A percentile compares a stretch with the other conserved stretches of the same genome.
Conservation (phyloP, 2,888 invertebrate genomes). For the Lepidocyrtoides sp. region DNA sequence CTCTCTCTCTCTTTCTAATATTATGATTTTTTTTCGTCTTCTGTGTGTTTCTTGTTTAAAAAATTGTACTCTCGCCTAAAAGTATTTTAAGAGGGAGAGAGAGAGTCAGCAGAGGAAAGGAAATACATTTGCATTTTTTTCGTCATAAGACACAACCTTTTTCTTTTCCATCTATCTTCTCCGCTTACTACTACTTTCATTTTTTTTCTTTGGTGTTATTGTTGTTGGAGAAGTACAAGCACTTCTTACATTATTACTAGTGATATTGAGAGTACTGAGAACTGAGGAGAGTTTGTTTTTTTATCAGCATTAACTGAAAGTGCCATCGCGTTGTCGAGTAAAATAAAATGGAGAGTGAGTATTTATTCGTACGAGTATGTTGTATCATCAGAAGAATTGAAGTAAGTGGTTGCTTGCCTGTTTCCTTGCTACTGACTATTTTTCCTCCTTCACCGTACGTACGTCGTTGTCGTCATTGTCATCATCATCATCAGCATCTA, state of each 20-base stretch:
- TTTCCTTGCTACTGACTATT: no score
- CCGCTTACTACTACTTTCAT: not conserved
- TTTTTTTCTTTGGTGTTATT: not conserved
- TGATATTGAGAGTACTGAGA: no score
- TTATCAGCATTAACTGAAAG: not conserved
- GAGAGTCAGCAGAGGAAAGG: constrained; percentile 5
- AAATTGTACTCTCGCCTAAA: constrained; percentile 1
- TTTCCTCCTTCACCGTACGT: no score
- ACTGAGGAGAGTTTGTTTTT: constrained; percentile 18
- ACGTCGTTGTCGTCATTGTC: no score
- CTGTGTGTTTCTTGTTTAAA: not conserved
- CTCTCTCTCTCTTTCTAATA: not conserved
- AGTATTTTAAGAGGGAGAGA: not conserved
- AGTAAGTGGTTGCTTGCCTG: not conserved
- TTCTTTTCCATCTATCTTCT: constrained; percentile 35
- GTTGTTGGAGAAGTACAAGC: not conserved
- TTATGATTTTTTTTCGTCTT: not conserved
- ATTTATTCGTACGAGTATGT: not conserved
- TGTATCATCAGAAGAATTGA: not conserved
- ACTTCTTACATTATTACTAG: not conserved
- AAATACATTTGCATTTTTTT: constrained; percentile 55
- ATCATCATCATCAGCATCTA: not conserved
- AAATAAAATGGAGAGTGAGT: not conserved
- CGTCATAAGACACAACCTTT: constrained; percentile 16
- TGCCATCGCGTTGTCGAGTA: not conserved